phyloP scores from a whole-genome alignment of 2,888 invertebrate species.

The Hydrotaea diabolus region DNA sequence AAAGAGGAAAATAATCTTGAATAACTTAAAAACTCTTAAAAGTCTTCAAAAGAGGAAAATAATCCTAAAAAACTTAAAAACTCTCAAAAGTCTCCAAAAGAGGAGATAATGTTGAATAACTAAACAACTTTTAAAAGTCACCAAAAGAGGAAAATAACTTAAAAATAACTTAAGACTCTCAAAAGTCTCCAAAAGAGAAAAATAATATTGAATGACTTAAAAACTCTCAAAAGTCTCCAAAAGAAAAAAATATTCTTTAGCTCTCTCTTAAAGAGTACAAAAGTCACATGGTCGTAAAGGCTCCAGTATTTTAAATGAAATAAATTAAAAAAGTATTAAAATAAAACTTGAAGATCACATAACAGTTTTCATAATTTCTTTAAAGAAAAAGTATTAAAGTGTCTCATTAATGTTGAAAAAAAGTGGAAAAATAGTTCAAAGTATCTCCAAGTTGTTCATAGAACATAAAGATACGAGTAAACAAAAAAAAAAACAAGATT shows the following conservation, averaged over 20 bases:
- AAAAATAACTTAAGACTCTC: background rate
- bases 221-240: background rate
- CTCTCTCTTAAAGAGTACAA: background rate
- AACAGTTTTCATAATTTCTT: background rate
- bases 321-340: too few species aligned
- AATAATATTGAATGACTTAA: too few species aligned
- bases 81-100: too few species aligned
- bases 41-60: too few species aligned
- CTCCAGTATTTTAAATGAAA: background rate
- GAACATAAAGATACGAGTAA: background rate
- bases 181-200: background rate
- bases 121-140: too few species aligned
- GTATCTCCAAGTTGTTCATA: background rate
- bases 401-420: background rate
- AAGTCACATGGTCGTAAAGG: background rate
- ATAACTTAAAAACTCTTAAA: too few species aligned
- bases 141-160: too few species aligned
- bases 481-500: background rate
- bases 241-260: too few species aligned
- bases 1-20: too few species aligned
- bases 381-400: too few species aligned
- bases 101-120: too few species aligned
- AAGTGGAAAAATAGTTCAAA: background rate
- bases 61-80: too few species aligned
- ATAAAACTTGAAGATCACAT: background rate